phyloP scores from a whole-genome alignment of 2,888 invertebrate species.

The Rhogogaster chlorosoma region DNA sequence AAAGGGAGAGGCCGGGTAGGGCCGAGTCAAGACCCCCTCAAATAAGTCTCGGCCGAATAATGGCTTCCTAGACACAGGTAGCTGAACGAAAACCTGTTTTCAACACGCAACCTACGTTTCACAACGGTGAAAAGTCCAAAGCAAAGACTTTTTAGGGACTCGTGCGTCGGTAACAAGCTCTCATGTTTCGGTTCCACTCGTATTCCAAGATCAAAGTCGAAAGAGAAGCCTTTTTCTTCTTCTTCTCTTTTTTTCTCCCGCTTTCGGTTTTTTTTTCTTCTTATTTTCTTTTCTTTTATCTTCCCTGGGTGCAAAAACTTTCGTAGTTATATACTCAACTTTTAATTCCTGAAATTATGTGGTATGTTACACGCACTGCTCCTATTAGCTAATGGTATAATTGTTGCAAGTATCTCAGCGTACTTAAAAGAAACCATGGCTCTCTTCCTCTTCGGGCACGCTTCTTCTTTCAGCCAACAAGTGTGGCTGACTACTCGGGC shows the following conservation, averaged over 20 bases:
- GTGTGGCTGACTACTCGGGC: background rate
- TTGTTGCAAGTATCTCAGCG: background rate
- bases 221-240: background rate
- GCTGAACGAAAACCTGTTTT: slow-evolving; percentile 46
- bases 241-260: background rate
- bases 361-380: background rate
- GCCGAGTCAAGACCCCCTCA: slow-evolving; percentile 29
- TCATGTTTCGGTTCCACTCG: background rate
- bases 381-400: background rate
- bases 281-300: background rate
- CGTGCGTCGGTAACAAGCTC: slow-evolving; percentile 35
- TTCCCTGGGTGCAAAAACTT: background rate
- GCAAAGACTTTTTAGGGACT: slow-evolving; percentile 8
- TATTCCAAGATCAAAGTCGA: background rate
- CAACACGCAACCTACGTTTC: slow-evolving; percentile 44
- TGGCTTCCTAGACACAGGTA: slow-evolving; percentile 46
- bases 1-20: slow-evolving; percentile 11
- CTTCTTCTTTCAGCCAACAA: slow-evolving; percentile 14
- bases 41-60: slow-evolving; percentile 41
- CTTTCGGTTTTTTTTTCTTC: background rate
- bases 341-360: background rate
- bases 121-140: slow-evolving; percentile 22
- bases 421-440: background rate
- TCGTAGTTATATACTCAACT: background rate
- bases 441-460: background rate